These are phyloP conservation scores for Pampus argenteus DNA, from an alignment of 2,797 vertebrate genomes.

Conservation along the genomic window DNA sequence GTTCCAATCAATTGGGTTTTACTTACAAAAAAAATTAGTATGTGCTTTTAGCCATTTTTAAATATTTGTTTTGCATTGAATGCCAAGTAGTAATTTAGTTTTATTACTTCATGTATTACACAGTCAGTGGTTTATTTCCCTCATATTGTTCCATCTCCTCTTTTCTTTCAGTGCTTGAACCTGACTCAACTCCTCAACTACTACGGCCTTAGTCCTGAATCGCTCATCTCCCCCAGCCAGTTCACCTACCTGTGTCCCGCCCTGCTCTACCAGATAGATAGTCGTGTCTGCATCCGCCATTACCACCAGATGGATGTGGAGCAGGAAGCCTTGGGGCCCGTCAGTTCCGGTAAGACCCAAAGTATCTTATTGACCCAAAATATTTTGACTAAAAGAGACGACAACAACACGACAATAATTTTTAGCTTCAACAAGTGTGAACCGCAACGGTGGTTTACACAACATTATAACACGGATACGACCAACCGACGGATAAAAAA, in stretches of 20 bases:
- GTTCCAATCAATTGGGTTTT: not conserved
- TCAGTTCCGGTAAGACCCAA: conserved; percentile 75
- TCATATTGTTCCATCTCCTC: not conserved
- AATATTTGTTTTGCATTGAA: not conserved
- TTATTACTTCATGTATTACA: not conserved
- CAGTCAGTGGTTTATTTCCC: not conserved
- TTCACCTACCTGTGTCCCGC: conserved; percentile 96
- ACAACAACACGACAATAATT: conserved; percentile 3
- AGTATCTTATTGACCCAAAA: conserved; percentile 6
- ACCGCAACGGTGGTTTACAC: not conserved
- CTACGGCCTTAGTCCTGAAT: conserved; percentile 89
- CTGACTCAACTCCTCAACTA: conserved; percentile 92
- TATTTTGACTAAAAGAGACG: conserved; percentile 1
- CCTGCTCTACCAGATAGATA: conserved; percentile 97
- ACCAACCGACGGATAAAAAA: not conserved
- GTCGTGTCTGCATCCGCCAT: conserved; percentile 94
- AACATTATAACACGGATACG: not conserved
- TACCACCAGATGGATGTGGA: conserved; percentile 87
- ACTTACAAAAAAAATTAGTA: no score
- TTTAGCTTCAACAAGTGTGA: not conserved
- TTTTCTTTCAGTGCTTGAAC: conserved; percentile 90
- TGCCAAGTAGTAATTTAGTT: not conserved
- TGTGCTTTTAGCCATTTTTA: no score
- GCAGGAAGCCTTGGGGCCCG: conserved; percentile 79
- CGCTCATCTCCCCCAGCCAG: conserved; percentile 90